Evolutionary conservation across 2,888 invertebrate species (phyloP), one percentile per base, ranked within the genome.

Genomic region (Prenolepis imparis): DNA sequence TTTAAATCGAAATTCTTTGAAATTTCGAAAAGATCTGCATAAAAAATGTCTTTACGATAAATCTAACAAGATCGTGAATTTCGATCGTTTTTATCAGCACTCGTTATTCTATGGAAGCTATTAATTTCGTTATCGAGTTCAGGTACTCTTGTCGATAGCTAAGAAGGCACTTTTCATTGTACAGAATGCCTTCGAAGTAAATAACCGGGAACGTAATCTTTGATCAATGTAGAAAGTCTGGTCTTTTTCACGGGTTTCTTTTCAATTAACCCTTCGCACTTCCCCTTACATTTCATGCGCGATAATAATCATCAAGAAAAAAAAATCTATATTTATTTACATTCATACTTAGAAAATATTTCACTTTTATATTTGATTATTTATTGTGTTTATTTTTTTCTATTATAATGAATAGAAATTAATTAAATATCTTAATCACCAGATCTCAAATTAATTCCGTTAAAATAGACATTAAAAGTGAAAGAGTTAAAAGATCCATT

Each of bases 111-210:
- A 8, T n/a, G 59, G 5, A 59, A 72, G 55, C 59, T 57, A 68
- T 78, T 78, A 78, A 78, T 80, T 80, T 44, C 12, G 21, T 48
- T 59, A 57, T 68, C 70, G 44, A 41, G 55, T 67, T 9, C 57
- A 39, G 32, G 6, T 41, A 41, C 24, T 57, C 44, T 68, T 44
- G 28, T 24, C 24, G 66, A 66, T 18, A 44, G 18, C 24, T 12
- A 15, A 24, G 18, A 24, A 24, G 18, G 28, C 4, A 11, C 32
- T 28, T 39, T 55, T 57, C 39, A 67, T 44, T 24, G 57, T 68
- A 66, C 6, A 15, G 18, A 28, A 28, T 48, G 18, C 48, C 9
- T 2, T 52, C 6, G 52, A 41, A 72, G 61, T 59, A 72, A 70
- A 61, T 44, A 18, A 12, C 70, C 57, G 18, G 28, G 39, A 39